Conservation (phyloP, 1,140 invertebrate species). For the Bactericera cockerelli region DNA sequence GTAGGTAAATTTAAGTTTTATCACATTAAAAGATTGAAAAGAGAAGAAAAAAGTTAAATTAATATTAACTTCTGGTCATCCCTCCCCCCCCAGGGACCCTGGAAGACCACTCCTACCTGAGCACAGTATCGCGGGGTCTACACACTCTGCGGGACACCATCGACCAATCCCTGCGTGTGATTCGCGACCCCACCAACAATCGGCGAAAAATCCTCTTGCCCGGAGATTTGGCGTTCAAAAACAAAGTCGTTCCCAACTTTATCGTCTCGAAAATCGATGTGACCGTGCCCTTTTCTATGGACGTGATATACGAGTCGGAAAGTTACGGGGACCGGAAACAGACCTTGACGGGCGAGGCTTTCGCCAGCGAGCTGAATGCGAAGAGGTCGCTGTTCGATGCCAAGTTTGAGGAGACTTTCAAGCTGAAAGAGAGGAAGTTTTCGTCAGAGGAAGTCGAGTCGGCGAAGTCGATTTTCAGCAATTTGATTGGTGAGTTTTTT, state of each 20-base stretch:
- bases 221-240: slow-evolving; percentile 23
- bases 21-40: too few species aligned
- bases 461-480: slow-evolving; percentile 79
- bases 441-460: slow-evolving; percentile 50
- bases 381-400: slow-evolving; percentile 42
- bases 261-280: slow-evolving; percentile 65
- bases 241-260: slow-evolving; percentile 49
- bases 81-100: slow-evolving; percentile 35
- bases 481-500: slow-evolving; percentile 71
- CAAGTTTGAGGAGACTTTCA: slow-evolving; percentile 57
- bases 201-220: slow-evolving; percentile 44
- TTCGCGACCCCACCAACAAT: slow-evolving; percentile 36
- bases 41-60: too few species aligned
- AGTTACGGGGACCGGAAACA: slow-evolving; percentile 34
- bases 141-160: slow-evolving; percentile 64
- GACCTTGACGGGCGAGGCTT: slow-evolving; percentile 42
- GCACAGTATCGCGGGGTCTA: slow-evolving; percentile 50
- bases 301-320: slow-evolving; percentile 69
- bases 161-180: slow-evolving; percentile 43
- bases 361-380: slow-evolving; percentile 41
- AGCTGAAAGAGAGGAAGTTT: slow-evolving; percentile 53
- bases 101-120: slow-evolving; percentile 54
- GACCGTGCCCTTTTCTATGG: slow-evolving; percentile 65
- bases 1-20: too few species aligned
- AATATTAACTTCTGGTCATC: too few species aligned